Base-by-base conservation (phyloP, 2,888 invertebrate genomes). In the Habrosyne pyritoides region DNA sequence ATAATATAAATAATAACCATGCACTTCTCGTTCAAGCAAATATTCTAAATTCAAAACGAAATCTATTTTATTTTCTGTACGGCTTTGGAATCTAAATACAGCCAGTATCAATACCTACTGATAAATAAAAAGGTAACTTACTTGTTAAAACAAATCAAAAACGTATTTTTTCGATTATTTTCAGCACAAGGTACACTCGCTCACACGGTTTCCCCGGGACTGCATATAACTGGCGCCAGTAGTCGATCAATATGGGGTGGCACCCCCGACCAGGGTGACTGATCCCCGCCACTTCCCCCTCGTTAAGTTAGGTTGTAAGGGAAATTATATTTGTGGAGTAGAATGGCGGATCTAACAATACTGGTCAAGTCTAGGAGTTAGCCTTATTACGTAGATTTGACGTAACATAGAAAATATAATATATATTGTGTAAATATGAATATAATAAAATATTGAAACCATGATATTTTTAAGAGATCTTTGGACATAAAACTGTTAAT, bases 181-280 rank as follows among this genome's bases (percentile, higher is more conserved):
- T 21, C 10, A 28, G 28, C 28, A 8, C 21, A 28, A 8, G 49
- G 71, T 73, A 60, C 72, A 67, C 69, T 53, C 60, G 57, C 69
- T 56, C 63, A 60, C 60, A 61, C 66, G 5, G 42, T 53, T 55
- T 63, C 61, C 65, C 70, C 61, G 63, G 50, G 28, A 68, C 72
- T 69, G 55, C 73, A 74, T 79, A 79, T 72, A 65, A 66, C 69
- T 71, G 77, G 77, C 78, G 76, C 73, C 77, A 71, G 69, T 62
- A 18, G 59, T 21, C 78, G 83, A 86, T 88, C 88, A 71, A 88
- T 87, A 86, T 53, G 61, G 79, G 79, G 82, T 75, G 77, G 74
- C 57, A 42, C 46, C 60, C 61, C 49, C 58, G 12, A 52, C 59
- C 66, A 66, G 51, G 42, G 30, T 48, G 55, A 60, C 54, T 64